A percentile compares a stretch with the other conserved stretches of the same genome.
Evolutionary conservation across 2,797 vertebrate species (phyloP).

Genomic region (Pipistrellus kuhlii): DNA sequence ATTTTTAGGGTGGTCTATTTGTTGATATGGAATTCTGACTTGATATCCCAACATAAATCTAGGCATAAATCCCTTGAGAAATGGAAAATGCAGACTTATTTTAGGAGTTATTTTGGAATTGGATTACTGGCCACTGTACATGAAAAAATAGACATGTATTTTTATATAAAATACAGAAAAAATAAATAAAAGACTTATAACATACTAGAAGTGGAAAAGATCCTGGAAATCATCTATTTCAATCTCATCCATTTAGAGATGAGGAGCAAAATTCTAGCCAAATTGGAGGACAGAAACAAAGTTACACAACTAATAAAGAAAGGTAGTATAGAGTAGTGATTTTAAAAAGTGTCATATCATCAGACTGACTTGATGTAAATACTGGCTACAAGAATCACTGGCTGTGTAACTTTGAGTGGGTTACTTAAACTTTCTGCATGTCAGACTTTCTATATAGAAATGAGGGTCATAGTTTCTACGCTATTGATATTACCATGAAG

Average conservation of each 20-base stretch:
- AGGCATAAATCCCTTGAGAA: background rate
- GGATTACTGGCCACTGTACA: background rate
- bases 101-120: background rate
- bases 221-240: background rate
- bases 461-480: background rate
- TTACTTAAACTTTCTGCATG: background rate
- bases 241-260: constrained; percentile 10
- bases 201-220: background rate
- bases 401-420: background rate
- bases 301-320: background rate
- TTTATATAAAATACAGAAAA: background rate
- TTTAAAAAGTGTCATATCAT: background rate
- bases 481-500: background rate
- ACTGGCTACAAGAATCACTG: background rate
- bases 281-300: background rate
- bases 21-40: background rate
- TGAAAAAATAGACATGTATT: background rate
- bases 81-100: background rate
- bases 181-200: background rate
- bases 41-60: background rate
- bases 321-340: background rate
- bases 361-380: background rate
- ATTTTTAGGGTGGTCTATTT: background rate
- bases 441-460: background rate
- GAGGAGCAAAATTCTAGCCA: background rate